phyloP scores from a whole-genome alignment of 2,888 invertebrate species.

The Metopia argyrocephala region DNA sequence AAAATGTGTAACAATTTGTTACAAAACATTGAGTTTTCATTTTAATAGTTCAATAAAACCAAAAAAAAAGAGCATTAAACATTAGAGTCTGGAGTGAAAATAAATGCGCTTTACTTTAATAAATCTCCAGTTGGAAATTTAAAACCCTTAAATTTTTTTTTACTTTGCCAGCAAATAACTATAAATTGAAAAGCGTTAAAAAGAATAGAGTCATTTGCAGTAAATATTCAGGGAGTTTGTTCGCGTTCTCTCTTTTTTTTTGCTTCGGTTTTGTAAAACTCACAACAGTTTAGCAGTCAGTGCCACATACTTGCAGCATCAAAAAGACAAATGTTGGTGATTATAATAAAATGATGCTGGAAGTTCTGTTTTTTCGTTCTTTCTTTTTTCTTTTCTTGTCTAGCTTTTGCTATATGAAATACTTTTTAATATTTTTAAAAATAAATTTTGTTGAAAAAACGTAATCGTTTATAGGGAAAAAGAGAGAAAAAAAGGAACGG shows the following conservation, averaged over 20 bases:
- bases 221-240: slow-evolving; percentile 38
- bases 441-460: not conserved
- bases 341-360: slow-evolving; percentile 58
- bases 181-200: slow-evolving; percentile 16
- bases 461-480: slow-evolving; percentile 17
- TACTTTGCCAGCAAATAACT: slow-evolving; percentile 11
- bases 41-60: slow-evolving; percentile 58
- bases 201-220: slow-evolving; percentile 10
- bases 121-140: no score
- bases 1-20: slow-evolving; percentile 50
- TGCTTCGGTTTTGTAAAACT: not conserved
- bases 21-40: slow-evolving; percentile 54
- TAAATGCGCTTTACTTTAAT: no score
- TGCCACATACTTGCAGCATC: slow-evolving; percentile 26
- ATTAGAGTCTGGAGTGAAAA: no score
- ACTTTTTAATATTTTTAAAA: not conserved
- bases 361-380: no score
- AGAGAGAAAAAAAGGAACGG: slow-evolving; percentile 52
- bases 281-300: not conserved
- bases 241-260: no score
- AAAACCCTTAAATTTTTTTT: no score
- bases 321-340: slow-evolving; percentile 60
- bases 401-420: slow-evolving; percentile 7
- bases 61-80: no score
- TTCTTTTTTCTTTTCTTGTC: slow-evolving; percentile 38